A percentile compares a stretch with the other conserved stretches of the same genome.
Conservation (phyloP, 2,113 vertebrate species). For the Galeopterus variegatus region DNA sequence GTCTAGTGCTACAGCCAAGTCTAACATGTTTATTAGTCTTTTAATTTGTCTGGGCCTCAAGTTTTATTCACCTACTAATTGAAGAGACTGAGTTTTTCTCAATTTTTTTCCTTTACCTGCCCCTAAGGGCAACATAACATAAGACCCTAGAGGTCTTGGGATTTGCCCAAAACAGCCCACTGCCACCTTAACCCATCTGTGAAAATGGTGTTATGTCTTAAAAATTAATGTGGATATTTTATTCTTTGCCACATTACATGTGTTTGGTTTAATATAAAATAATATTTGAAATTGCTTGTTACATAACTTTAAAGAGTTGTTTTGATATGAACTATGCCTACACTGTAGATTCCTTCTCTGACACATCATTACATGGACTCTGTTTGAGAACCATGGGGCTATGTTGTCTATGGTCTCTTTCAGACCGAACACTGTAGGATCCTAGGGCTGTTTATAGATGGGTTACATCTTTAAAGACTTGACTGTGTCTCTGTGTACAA, state of each 20-base stretch:
- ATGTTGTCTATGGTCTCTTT: neutral
- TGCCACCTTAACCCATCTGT: neutral
- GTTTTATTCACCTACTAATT: neutral
- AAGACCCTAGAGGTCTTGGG: neutral
- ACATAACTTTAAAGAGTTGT: neutral
- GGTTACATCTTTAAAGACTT: neutral
- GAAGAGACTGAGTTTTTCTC: neutral
- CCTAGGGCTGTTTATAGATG: rapidly evolving
- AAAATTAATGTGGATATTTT: neutral
- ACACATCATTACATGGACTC: too few relatives aligned
- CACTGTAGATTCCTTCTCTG: neutral
- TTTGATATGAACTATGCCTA: rapidly evolving
- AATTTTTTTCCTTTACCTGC: neutral
- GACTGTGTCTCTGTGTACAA: neutral
- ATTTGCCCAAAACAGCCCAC: neutral
- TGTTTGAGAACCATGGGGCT: too few relatives aligned
- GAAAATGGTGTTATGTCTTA: neutral
- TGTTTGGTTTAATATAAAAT: neutral
- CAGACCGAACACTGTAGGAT: neutral
- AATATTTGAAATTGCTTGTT: neutral
- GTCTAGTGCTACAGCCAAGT: rapidly evolving
- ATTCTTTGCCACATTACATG: neutral
- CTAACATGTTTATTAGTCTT: neutral
- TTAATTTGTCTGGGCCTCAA: neutral
- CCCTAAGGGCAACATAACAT: neutral